Evolutionary conservation across 2,888 invertebrate species (phyloP).

Genomic region (Crocallis elinguaria): DNA sequence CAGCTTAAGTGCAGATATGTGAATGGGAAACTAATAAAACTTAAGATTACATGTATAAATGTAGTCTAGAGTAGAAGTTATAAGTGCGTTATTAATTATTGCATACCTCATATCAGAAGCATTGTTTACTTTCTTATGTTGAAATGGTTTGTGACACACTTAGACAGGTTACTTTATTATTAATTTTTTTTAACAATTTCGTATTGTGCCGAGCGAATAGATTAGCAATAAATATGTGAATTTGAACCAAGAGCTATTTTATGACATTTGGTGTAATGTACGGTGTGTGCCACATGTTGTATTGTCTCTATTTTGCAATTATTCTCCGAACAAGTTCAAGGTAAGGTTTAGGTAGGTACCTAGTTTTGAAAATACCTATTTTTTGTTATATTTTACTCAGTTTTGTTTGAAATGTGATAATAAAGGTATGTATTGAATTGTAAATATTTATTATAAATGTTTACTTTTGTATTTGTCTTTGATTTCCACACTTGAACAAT

Average conservation of each 20-base stretch:
- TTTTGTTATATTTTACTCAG: constrained; percentile 72
- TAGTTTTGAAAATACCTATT: constrained; percentile 59
- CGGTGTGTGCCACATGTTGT: not conserved
- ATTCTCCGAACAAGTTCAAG: constrained; percentile 32
- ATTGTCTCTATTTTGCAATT: constrained; percentile 11
- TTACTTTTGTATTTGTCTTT: constrained; percentile 62
- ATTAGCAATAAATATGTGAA: too few relatives aligned
- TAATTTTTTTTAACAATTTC: too few relatives aligned
- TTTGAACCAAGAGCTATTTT: not conserved
- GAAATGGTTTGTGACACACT: not conserved
- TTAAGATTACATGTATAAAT: not conserved
- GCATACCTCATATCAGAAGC: constrained; percentile 4
- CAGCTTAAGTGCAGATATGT: not conserved
- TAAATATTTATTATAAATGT: constrained; percentile 81
- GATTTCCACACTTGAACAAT: constrained; percentile 21
- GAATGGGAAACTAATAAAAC: constrained; percentile 1
- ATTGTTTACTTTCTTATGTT: not conserved
- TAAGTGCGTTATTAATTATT: constrained; percentile 4
- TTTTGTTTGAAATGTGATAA: constrained; percentile 77
- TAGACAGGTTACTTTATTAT: not conserved
- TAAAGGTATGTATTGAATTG: constrained; percentile 65
- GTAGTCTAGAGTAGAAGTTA: not conserved
- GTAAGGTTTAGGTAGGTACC: constrained; percentile 59
- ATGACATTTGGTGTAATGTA: not conserved
- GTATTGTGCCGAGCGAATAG: too few relatives aligned